Evolutionary conservation across 2,888 invertebrate species (phyloP), one percentile per base, ranked within the genome.

Genomic region (Clunio marinus): DNA sequence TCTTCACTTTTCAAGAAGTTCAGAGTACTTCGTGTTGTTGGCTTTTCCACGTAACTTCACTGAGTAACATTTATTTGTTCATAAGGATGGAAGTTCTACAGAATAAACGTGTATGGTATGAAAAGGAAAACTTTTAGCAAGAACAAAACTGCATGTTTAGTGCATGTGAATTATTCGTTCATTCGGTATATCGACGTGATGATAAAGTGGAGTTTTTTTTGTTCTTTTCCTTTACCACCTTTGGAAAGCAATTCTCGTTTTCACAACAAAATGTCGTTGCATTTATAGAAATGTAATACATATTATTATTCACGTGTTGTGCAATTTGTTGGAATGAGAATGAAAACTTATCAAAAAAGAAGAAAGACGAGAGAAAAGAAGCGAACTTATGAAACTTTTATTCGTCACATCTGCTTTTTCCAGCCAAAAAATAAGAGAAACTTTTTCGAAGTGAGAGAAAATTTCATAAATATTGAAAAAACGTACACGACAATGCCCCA

Each of bases 271-370:
- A 35, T 24, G 37, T 37, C 37, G 24, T 15, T 63, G 63, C 45
- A 63, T 63, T 63, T 63, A 63, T 45, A 63, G 41, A 63, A 27
- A 46, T 63, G 63, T 46, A 24, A 25, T 32, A 63, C 45, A 63
- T 46, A 63, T 63, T 63, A 63, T 63, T 63, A 63, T 46, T 63
- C 60, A 60, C 60, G 60, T 60, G 60, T 60, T 60, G 60, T 60
- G 60, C 60, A 60, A 17, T 60, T 35, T 59, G 59, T 8, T 32
- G 28, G 13, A n/a, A n/a, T n/a, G n/a, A n/a, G n/a, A n/a, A n/a
- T n/a, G n/a, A n/a, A n/a, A n/a, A n/a, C n/a, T n/a, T n/a, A n/a
- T n/a, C n/a, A n/a, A n/a, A n/a, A n/a, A n/a, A n/a, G n/a, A n/a
- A n/a, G n/a, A n/a, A n/a, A n/a, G n/a, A n/a, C n/a, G n/a, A 37